Conservation (phyloP, 2,797 vertebrate genomes). For the Chrosomus eos region DNA sequence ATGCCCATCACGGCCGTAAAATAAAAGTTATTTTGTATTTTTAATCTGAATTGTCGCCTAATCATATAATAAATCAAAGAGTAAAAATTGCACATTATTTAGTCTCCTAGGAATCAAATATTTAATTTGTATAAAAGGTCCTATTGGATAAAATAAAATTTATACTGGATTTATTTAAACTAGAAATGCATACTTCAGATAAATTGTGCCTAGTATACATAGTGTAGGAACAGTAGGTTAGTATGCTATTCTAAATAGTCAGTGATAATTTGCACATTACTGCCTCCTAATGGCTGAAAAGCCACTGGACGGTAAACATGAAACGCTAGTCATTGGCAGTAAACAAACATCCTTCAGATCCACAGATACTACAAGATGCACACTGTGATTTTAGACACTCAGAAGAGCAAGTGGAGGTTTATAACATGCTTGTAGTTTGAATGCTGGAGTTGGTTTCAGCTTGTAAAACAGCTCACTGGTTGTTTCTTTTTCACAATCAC, state of each 20-base stretch:
- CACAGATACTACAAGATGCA: neutral
- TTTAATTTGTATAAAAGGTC: neutral
- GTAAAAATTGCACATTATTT: neutral
- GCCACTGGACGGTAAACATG: neutral
- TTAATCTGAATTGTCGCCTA: neutral
- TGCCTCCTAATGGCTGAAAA: conserved; percentile 34
- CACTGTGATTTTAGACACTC: neutral
- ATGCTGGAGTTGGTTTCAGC: neutral
- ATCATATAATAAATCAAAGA: neutral
- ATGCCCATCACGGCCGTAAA: neutral
- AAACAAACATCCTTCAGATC: neutral
- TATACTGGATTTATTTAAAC: neutral
- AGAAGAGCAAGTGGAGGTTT: neutral
- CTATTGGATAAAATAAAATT: neutral
- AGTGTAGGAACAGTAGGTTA: neutral
- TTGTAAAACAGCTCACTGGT: neutral
- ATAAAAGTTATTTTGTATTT: neutral
- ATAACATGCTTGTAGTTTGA: neutral
- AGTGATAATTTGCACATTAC: conserved; percentile 18
- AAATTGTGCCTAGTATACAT: neutral
- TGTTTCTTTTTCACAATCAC: neutral
- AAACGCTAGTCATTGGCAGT: neutral
- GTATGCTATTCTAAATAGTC: neutral
- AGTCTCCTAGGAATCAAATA: neutral
- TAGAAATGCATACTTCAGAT: neutral